Conservation (phyloP, 2,888 invertebrate genomes). For the Teleogryllus oceanicus region DNA sequence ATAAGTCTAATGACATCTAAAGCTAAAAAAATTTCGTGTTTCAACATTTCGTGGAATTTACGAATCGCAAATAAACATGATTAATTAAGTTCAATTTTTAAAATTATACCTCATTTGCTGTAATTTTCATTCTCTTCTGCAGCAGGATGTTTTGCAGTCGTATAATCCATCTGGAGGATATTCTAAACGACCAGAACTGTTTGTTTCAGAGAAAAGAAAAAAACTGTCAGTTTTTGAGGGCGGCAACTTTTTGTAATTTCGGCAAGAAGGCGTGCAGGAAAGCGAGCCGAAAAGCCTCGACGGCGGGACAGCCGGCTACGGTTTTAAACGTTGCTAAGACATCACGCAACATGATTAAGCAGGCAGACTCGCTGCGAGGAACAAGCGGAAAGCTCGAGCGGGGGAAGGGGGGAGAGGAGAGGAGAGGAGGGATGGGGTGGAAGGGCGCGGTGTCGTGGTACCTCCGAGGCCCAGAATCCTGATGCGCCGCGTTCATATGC, state of each 20-base stretch:
- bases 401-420: not conserved
- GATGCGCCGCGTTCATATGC: not conserved
- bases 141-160: not conserved
- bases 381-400: not conserved
- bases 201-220: not conserved
- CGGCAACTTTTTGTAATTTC: not conserved
- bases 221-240: not conserved
- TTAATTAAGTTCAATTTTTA: too few species aligned
- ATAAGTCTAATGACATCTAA: too few species aligned
- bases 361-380: not conserved
- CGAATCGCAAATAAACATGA: too few species aligned
- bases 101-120: too few species aligned
- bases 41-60: too few species aligned
- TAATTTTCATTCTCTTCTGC: not conserved
- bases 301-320: too few species aligned
- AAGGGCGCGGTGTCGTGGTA: not conserved
- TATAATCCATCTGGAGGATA: not conserved
- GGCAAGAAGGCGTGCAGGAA: not conserved
- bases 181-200: not conserved
- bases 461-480: not conserved
- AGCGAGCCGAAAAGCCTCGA: too few species aligned
- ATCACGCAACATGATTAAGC: conserved; percentile 18
- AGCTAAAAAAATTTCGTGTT: too few species aligned
- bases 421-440: not conserved
- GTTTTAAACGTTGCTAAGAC: not conserved